Evolutionary conservation across 2,797 vertebrate species (phyloP), one percentile per base, ranked within the genome.

Genomic region (Sternotherus odoratus): DNA sequence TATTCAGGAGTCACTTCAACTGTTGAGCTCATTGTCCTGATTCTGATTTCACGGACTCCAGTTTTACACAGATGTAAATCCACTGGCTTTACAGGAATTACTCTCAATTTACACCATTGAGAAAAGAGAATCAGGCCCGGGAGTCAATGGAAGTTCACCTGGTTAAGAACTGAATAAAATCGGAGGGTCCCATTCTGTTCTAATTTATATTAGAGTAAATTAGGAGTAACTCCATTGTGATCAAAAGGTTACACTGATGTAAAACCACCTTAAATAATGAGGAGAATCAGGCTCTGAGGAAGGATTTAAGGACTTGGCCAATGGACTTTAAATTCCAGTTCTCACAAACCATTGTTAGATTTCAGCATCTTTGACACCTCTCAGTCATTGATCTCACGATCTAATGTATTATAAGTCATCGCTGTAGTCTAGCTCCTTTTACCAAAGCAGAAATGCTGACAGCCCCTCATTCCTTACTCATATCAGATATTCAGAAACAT

Each of bases 241-340:
- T 89, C 46, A 83, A 78, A 46, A 1, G 8, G 28, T 72, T 77
- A 54, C 11, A 28, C 16, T 39, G 63, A 30, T 89, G 77, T 85
- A 87, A 91, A 87, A 87, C 53, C 60, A 80, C 15, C 60, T 56
- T 82, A 82, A 11, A 2, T 74, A 28, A 15, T 79, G 50, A 60
- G 51, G 82, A 79, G 53, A 86, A 39, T 30, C 46, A 39, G 66
- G 36, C 66, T 17, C 11, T 6, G n/a, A 86, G 83, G 28, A 53
- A n/a, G 79, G 49, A 90, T 79, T 87, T 79, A 79, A 0, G 4
- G 57, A 54, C 56, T 78, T 60, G 23, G 12, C 15, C 83, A 69
- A 13, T 79, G 94, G 90, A 95, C 92, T 97, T 94, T 96, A 94
- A 79, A 56, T 77, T 86, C 21, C 17, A 33, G 74, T 82, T 91